phyloP scores from a whole-genome alignment of 2,888 invertebrate species.

The Ganaspis brasiliensis region DNA sequence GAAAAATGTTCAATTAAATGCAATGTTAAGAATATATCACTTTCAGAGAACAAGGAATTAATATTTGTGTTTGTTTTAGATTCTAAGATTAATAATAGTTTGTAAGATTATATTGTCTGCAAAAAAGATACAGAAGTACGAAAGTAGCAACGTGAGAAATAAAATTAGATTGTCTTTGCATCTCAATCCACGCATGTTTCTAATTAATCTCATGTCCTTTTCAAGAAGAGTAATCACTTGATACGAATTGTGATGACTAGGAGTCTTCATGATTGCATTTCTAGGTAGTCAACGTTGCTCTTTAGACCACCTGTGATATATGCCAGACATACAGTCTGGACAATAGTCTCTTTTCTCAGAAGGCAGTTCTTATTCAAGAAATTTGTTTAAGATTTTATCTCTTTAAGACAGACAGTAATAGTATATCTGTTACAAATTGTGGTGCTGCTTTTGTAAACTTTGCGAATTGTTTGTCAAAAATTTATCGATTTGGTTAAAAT shows the following conservation, averaged over 20 bases:
- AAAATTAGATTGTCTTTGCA: neutral
- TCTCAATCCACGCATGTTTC: neutral
- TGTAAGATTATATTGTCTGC: neutral
- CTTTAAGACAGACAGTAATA: too few species aligned
- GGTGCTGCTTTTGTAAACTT: too few species aligned
- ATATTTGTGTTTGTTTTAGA: too few species aligned
- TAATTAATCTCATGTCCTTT: constrained; percentile 10
- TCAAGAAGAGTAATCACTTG: constrained; percentile 12
- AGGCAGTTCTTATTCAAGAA: neutral
- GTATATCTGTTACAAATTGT: too few species aligned
- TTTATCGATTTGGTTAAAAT: too few species aligned
- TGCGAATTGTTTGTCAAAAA: too few species aligned
- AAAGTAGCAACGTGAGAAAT: constrained; percentile 15
- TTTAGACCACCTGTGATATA: constrained; percentile 51
- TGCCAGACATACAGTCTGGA: constrained; percentile 12
- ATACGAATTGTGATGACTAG: constrained; percentile 15
- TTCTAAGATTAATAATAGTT: neutral
- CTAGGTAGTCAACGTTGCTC: constrained; percentile 48
- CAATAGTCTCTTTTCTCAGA: neutral
- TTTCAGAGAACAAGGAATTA: too few species aligned
- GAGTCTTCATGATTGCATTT: constrained; percentile 32
- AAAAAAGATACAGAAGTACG: neutral
- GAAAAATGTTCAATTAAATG: too few species aligned
- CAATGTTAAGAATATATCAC: too few species aligned
- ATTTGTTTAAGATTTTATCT: too few species aligned